Evolutionary conservation across 30 jellyfish, hydroid and myxozoan species (phyloP), one percentile per base, ranked within the genome.

Genomic region (Phacellophora camtschatica): DNA sequence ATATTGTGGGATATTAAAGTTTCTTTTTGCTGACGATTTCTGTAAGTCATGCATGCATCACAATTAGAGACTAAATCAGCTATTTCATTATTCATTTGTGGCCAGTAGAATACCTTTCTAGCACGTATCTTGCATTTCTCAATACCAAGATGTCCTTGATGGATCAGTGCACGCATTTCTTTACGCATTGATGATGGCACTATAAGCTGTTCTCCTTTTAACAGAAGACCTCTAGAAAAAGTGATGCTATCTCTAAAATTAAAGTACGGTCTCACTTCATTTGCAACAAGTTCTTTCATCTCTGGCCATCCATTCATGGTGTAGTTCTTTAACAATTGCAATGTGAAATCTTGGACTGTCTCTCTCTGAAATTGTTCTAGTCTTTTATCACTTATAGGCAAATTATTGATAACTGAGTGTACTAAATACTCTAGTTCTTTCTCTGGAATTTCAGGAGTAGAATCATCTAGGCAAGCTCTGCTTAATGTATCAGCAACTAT

Each of bases 111-210:
- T 28, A 58, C 31, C 24, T 58, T 59, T 61, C 82, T 77, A 0
- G 70, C 89, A 20, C 50, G 68, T 1, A 43, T 13, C 32, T 56
- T 57, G 56, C 82, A 77, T 30, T 80, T 80, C 51, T 77, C 53
- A 4, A 56, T 63, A 39, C 89, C 89, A 56, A 56, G 89, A 59
- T 77, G 82, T 25, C 89, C 89, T 59, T 77, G 71, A 30, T 77
- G 89, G 53, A 61, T 39, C 53, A 63, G 4, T 13, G 71, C 12
- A 22, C 66, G 37, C 55, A 77, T 77, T 58, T 77, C 89, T 77
- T 37, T 34, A 1, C 78, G 78, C 37, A 72, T 19, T 1, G 86
- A 72, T 46, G 77, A 45, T 4, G 86, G 77, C 2, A 72, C 80
- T 19, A 72, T 50, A 72, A 72, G 49, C 55, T 34, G 56, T 72